Conservation (phyloP, 2,113 vertebrate genomes). For the Spermophilus dauricus region DNA sequence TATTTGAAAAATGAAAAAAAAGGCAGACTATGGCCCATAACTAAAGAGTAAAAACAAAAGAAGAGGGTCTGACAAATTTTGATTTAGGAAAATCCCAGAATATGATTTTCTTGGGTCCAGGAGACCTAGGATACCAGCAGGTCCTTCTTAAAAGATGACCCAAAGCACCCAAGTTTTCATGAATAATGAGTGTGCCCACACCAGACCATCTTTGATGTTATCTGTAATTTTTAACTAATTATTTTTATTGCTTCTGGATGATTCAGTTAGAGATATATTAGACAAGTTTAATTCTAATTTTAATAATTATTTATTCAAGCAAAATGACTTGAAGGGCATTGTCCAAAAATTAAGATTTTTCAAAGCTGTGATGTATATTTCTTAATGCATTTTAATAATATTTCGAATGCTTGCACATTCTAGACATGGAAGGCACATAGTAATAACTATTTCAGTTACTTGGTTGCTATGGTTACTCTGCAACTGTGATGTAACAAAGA, state of each 20-base stretch:
- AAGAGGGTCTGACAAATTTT: background rate
- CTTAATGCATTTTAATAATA: conserved; percentile 60
- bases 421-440: conserved; percentile 21
- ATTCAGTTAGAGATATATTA: background rate
- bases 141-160: background rate
- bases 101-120: background rate
- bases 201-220: background rate
- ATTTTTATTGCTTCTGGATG: conserved; percentile 26
- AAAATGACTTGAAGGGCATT: conserved; percentile 20
- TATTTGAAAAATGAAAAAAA: background rate
- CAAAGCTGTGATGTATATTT: conserved; percentile 45
- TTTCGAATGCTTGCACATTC: conserved; percentile 56
- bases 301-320: conserved; percentile 31
- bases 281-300: conserved; percentile 56
- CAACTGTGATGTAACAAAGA: conserved; percentile 79
- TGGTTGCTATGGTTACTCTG: conserved; percentile 81
- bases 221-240: background rate
- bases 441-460: conserved; percentile 75
- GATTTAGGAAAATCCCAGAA: background rate
- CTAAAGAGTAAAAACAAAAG: background rate
- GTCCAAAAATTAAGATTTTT: background rate
- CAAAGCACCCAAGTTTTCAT: background rate
- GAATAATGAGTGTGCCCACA: background rate
- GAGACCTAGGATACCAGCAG: background rate
- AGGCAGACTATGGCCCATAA: background rate